Base-by-base conservation (phyloP, 2,113 vertebrate genomes). In the Eptatretus burgeri region DNA sequence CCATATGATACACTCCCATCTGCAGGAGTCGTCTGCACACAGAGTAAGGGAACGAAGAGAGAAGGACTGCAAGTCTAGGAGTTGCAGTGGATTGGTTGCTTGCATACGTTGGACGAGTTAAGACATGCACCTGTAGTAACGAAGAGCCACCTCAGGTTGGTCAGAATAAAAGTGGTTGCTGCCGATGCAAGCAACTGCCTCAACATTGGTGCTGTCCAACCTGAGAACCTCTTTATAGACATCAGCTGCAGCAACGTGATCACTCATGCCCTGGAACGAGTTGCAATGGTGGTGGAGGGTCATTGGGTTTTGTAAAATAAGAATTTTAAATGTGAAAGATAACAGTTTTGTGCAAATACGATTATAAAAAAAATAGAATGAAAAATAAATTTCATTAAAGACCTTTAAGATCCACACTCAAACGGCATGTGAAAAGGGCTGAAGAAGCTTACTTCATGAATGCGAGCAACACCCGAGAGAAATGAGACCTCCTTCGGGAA, bases 91-190 rank as follows among this genome's bases (percentile, higher is more conserved):
- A 41, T 41, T 41, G 27, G 27, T 41, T 41, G 27, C 27, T 41
- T 41, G 27, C 7, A 7, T 41, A 41, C n/a, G 7, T 41, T 41
- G 27, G 27, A 41, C 27, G 27, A 41, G 27, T 41, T 41, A 41
- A 41, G 19, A 62, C 2, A 64, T 67, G 16, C 69, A 93, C 89
- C 91, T 89, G 73, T 94, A 98, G 73, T 93, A 98, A 2, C 91
- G 81, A 64, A 98, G 75, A 0, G 89, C 87, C 50, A 95, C 77
- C 71, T 98, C 91, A 0, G 89, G 87, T 66, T 98, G 91, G 69
- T 98, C 89, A 1, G 83, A 83, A 69, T 98, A 94, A 67, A 98
- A 98, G 71, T 93, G 85, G 71, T 85, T 88, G 71, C 85, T 98
- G 69, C 86, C 91, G 62, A 94, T 94, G 67, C 86, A 93, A 1